Base-by-base conservation (phyloP, 2,113 vertebrate genomes). In the Lagenorhynchus albirostris region DNA sequence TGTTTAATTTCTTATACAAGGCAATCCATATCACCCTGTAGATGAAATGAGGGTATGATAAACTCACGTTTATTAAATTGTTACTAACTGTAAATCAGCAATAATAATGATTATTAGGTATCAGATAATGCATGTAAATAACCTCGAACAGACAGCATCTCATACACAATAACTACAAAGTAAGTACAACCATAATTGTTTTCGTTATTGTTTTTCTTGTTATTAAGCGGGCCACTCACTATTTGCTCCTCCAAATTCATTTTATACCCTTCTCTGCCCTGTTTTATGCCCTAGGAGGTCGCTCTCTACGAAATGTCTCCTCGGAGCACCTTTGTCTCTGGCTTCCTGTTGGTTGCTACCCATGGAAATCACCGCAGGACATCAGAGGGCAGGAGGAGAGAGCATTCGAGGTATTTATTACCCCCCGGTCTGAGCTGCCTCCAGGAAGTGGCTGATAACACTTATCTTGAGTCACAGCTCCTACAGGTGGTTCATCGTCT, bases 351-450 rank as follows among this genome's bases (percentile, higher is more conserved):
- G 11, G 15, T 36, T 33, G 55, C 58, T 81, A 5, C 3, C 50
- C 47, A 18, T 18, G 5, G 25, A n/a, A 71, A 18, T 8, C 4
- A 33, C 47, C 47, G 3, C 10, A 63, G 41, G 18, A 20, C 6
- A 12, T 33, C 3, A 17, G 70, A 87, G 18, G 12, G 17, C 6
- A 68, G 5, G 29, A 89, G 6, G 63, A 58, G 17, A 76, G 6
- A 79, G 1, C 1, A 1, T 26, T 58, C 1, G 1, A 25, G 6
- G 3, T 15, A 3, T 12, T 38, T 33, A n/a, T 53, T 38, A 63
- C 3, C 9, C 15, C 2, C 6, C 8, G 5, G 38, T 5, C 2
- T 8, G 17, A 62, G 50, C 23, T 73, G 10, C 29, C 31, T 71
- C 38, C 12, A 17, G 18, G 13, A 77, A 58, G 17, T 41, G 20